Conservation (phyloP, 2,888 invertebrate species). For the Endomychus coccineus region DNA sequence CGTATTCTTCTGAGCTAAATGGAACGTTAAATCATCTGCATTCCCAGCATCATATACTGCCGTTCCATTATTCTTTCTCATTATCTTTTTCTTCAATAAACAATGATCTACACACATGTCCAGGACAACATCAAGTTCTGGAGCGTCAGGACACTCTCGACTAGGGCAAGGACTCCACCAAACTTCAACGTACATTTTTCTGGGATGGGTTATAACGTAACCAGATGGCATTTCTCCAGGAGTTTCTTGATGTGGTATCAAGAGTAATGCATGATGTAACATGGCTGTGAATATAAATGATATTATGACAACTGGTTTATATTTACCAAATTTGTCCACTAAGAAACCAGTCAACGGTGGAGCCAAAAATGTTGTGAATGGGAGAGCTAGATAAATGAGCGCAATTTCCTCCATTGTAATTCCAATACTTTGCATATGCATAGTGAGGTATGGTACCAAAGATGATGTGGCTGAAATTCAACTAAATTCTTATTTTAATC, state of each 20-base stretch:
- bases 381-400: slow-evolving; percentile 77
- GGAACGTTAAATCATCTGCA: slow-evolving; percentile 51
- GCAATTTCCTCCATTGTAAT: slow-evolving; percentile 80
- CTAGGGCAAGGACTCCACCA: slow-evolving; percentile 82
- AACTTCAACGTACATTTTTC: slow-evolving; percentile 64
- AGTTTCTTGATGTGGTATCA: slow-evolving; percentile 73
- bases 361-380: slow-evolving; percentile 78
- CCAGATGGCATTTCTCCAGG: slow-evolving; percentile 68
- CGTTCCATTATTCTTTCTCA: slow-evolving; percentile 27
- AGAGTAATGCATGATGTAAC: slow-evolving; percentile 70
- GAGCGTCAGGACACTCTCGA: slow-evolving; percentile 68
- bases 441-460: slow-evolving; percentile 76
- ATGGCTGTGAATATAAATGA: slow-evolving; percentile 69
- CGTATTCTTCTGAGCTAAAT: slow-evolving; percentile 42
- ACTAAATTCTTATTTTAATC: not conserved
- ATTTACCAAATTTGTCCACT: slow-evolving; percentile 81
- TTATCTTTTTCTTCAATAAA: slow-evolving; percentile 43
- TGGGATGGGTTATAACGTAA: slow-evolving; percentile 68
- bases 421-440: slow-evolving; percentile 87
- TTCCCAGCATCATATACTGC: slow-evolving; percentile 45
- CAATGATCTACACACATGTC: slow-evolving; percentile 70
- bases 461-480: slow-evolving; percentile 66
- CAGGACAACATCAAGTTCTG: slow-evolving; percentile 63
- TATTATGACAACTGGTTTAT: slow-evolving; percentile 74
- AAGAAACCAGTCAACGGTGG: slow-evolving; percentile 78